Percentiles rank a stretch among this genome's conserved stretches.
Conservation (phyloP, 2,113 vertebrate species). For the Rousettus leschenaultii region DNA sequence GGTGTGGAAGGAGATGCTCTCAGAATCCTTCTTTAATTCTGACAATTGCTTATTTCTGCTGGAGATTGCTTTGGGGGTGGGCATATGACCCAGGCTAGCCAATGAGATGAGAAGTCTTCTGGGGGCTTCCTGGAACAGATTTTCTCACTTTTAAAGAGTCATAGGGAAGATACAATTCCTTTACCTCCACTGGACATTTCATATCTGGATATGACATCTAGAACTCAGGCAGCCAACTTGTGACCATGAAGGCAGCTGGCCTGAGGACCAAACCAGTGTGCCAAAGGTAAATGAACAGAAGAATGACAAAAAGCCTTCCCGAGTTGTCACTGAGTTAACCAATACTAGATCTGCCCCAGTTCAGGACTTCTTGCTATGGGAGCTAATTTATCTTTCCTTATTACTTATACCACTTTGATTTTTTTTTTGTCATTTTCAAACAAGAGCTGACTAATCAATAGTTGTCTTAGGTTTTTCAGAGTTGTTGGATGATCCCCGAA, state of each 20-base stretch:
- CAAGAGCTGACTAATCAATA: background rate
- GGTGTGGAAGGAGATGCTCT: background rate
- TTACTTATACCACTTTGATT: background rate
- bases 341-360: background rate
- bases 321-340: background rate
- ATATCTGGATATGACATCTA: background rate
- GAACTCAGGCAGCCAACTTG: background rate
- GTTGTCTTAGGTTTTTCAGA: background rate
- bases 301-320: background rate
- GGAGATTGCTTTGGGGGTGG: background rate
- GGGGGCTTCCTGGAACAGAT: background rate
- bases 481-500: background rate
- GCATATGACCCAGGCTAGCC: background rate
- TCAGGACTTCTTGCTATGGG: background rate
- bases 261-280: background rate
- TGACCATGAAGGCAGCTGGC: background rate
- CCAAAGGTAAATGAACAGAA: background rate
- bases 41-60: background rate
- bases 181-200: background rate
- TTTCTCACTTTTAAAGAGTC: background rate
- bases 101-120: background rate
- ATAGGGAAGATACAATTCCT: background rate
- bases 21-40: background rate
- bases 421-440: background rate
- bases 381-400: background rate